Evolutionary conservation across 1,140 invertebrate species (phyloP), one percentile per base, ranked within the genome.

Genomic region (Diprion similis): DNA sequence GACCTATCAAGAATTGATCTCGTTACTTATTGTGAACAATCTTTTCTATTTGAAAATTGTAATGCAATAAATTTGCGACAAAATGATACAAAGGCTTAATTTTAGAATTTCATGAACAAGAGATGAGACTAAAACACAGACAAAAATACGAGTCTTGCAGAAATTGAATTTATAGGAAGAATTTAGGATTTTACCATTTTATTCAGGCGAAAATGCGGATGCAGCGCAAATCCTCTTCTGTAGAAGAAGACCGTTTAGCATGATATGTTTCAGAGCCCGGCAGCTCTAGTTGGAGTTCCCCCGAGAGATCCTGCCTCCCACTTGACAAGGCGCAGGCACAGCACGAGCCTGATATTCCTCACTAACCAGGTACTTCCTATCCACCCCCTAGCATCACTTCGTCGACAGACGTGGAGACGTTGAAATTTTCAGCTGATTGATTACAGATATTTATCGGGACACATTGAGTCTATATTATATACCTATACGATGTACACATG

Each of bases 271-370:
- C 87, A 89, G 87, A 91, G 89, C 85, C 89, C 90, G 79, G 88
- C 89, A 81, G 86, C 88, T 86, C 81, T 87, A 84, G 82, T 83
- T 78, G 85, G 83, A 81, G 80, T 86, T 70, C 82, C 80, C 76
- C 83, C 83, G 76, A 87, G 87, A 87, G 86, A 88, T 85, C 85
- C 86, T 82, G 87, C 85, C 80, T 88, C 87, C 76, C 91, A 91
- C 82, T 90, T 93, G 87, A 93, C 92, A 78, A 90, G 91, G 85
- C 91, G 93, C 84, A 91, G 93, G 81, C 92, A 94, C 90, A 94
- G 89, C 86, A 89, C 89, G 82, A 89, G 92, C 86, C 86, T 89
- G 83, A 88, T 89, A 82, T 88, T 86, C 82, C 86, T 89, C 84
- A 88, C 89, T 89, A 90, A 89, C 84, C 91, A 92, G 91, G 91